Conservation (phyloP, 2,113 vertebrate species). For the Chamaea fasciata region DNA sequence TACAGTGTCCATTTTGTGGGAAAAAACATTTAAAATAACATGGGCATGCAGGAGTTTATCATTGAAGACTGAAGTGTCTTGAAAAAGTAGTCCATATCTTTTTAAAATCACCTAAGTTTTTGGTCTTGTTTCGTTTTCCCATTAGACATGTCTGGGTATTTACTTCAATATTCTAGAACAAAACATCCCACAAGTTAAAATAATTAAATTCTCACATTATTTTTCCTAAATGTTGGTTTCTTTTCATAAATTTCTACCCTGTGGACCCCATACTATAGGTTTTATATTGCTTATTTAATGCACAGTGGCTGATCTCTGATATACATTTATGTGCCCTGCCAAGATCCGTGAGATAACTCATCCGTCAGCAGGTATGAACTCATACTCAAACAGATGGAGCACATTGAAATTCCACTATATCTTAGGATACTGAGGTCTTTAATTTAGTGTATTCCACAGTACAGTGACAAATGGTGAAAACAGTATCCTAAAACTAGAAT, state of each 20-base stretch:
- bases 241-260: neutral
- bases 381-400: neutral
- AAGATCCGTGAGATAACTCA: neutral
- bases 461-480: neutral
- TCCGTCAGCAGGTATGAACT: neutral
- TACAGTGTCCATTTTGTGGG: neutral
- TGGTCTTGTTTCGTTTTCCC: neutral
- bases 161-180: neutral
- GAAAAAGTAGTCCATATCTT: neutral
- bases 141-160: neutral
- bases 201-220: neutral
- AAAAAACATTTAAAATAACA: neutral
- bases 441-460: neutral
- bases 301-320: neutral
- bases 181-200: neutral
- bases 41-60: neutral
- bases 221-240: neutral
- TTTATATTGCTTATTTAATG: neutral
- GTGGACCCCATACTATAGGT: accelerated
- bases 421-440: neutral
- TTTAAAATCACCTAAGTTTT: neutral
- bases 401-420: neutral
- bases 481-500: neutral
- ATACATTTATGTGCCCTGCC: neutral
- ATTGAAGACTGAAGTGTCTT: neutral